A percentile compares a stretch with the other conserved stretches of the same genome.
These are phyloP conservation scores for Synaphobranchus kaupii DNA, from an alignment of 2,797 vertebrate species.

Conservation along the genomic window DNA sequence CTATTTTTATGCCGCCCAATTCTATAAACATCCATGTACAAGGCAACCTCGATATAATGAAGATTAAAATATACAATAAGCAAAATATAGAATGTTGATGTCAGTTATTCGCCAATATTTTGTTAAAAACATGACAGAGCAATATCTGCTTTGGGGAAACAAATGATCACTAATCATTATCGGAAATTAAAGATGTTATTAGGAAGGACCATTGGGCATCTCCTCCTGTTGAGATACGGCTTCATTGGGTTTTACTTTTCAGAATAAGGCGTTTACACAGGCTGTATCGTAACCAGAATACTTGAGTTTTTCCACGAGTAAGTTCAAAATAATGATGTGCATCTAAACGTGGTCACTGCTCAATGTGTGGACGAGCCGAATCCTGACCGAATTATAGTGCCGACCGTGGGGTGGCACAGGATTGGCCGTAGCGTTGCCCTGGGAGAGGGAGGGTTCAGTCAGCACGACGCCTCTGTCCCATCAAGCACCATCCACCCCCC, in stretches of 20 bases:
- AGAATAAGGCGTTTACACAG: background rate
- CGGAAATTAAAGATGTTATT: background rate
- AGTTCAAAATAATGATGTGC: background rate
- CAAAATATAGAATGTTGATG: background rate
- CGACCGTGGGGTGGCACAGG: too few relatives aligned
- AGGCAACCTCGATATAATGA: background rate
- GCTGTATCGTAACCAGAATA: background rate
- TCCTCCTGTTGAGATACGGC: background rate
- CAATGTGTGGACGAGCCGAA: background rate
- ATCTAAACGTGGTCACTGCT: background rate
- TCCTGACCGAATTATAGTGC: background rate
- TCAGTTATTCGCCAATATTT: background rate
- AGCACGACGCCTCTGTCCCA: background rate
- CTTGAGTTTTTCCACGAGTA: background rate
- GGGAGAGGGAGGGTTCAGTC: background rate
- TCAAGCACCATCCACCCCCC: background rate
- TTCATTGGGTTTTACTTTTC: background rate
- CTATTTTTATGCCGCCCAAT: background rate
- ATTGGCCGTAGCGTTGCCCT: background rate
- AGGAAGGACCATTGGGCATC: background rate
- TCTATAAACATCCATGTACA: background rate
- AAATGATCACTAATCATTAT: background rate
- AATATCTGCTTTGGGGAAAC: background rate
- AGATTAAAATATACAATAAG: too few relatives aligned
- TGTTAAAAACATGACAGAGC: background rate